Percentiles rank a stretch among this genome's conserved stretches.
phyloP scores from a whole-genome alignment of 2,888 invertebrate species.

The Molorchus minor region DNA sequence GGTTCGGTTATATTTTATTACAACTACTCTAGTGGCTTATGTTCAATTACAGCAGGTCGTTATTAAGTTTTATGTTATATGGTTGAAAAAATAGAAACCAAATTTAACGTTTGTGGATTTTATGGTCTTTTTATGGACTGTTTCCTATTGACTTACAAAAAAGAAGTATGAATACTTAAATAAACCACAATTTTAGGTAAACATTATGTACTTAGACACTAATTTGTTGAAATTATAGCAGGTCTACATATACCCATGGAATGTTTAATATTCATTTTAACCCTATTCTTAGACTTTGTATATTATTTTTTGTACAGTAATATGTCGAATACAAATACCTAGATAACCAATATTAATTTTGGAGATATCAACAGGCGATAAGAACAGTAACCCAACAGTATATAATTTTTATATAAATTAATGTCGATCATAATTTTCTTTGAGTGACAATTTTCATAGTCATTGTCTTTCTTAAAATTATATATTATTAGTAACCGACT shows the following conservation, averaged over 20 bases:
- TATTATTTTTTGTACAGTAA: neutral
- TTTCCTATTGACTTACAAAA: neutral
- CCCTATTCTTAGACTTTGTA: neutral
- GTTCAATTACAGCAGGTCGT: neutral
- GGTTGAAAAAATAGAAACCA: neutral
- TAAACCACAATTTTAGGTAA: slow-evolving; percentile 1
- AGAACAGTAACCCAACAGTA: neutral
- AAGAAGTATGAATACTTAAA: neutral
- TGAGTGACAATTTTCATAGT: too few species aligned
- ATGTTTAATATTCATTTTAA: neutral
- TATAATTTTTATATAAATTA: too few species aligned
- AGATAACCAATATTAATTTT: neutral
- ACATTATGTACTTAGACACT: neutral
- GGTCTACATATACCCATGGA: neutral
- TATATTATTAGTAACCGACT: too few species aligned
- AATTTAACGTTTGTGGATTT: neutral
- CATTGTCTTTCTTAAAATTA: too few species aligned
- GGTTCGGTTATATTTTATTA: neutral
- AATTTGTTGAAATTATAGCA: neutral
- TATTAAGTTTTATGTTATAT: neutral
- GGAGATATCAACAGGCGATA: neutral
- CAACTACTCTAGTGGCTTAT: slow-evolving; percentile 1
- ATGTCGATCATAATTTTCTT: too few species aligned
- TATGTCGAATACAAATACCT: neutral
- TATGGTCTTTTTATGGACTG: neutral